A percentile compares a stretch with the other conserved stretches of the same genome.
phyloP scores from a whole-genome alignment of 2,888 invertebrate genomes.

The Ashinkailepas kermadecensis region DNA sequence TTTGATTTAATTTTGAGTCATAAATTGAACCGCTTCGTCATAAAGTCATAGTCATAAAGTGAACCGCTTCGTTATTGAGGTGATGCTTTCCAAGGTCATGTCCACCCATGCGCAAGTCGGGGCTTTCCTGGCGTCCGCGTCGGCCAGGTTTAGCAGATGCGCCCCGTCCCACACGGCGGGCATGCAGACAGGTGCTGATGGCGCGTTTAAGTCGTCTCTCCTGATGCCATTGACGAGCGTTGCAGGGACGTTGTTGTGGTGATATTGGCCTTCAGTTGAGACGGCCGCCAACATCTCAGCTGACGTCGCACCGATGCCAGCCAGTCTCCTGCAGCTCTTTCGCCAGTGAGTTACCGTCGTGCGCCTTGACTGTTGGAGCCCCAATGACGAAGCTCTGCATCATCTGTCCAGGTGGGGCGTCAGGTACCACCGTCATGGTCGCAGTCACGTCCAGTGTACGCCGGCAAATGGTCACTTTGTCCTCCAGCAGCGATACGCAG shows the following conservation, averaged over 20 bases:
- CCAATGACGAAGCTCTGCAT: background rate
- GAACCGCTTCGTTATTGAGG: background rate
- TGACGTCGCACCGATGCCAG: background rate
- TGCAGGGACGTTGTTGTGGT: background rate
- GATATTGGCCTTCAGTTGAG: background rate
- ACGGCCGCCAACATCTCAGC: background rate
- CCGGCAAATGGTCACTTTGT: background rate
- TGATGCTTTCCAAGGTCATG: background rate
- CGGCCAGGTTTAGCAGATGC: background rate
- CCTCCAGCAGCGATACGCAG: background rate
- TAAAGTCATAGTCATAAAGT: too few species aligned
- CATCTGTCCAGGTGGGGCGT: background rate
- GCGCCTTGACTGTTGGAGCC: background rate
- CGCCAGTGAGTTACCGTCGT: background rate
- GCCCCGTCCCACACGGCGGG: background rate
- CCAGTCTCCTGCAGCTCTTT: background rate
- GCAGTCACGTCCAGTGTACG: background rate
- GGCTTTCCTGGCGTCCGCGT: background rate
- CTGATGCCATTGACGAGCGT: background rate
- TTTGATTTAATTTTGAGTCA: too few species aligned
- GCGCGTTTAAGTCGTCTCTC: background rate
- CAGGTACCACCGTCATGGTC: background rate
- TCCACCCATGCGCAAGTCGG: background rate
- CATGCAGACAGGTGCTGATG: background rate
- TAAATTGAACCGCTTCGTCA: too few species aligned